These are phyloP conservation scores for Mustelus asterias DNA, from an alignment of 2,113 vertebrate species.

Conservation along the genomic window DNA sequence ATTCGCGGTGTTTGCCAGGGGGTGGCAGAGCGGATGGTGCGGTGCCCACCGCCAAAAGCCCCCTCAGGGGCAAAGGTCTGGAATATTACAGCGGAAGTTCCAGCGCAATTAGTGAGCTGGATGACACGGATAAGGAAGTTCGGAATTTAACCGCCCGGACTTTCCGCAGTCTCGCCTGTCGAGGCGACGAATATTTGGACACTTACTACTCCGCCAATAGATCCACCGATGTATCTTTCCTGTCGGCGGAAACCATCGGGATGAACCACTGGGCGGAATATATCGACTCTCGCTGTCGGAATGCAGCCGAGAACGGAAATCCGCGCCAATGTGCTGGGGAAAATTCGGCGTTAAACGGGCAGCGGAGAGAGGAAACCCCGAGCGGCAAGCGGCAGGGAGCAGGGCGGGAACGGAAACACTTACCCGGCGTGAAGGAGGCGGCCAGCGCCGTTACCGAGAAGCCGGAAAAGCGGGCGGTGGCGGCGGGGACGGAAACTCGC, in stretches of 20 bases:
- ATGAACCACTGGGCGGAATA: constrained; percentile 81
- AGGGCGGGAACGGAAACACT: not conserved
- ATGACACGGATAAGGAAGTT: constrained; percentile 93
- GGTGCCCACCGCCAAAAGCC: constrained; percentile 44
- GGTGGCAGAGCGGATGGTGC: not conserved
- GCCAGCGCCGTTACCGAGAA: not conserved
- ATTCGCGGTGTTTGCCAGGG: constrained; percentile 13
- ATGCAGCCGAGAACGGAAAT: constrained; percentile 42
- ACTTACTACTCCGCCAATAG: constrained; percentile 63
- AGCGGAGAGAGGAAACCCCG: constrained; percentile 42
- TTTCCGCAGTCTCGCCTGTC: constrained; percentile 87
- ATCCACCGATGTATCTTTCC: constrained; percentile 75
- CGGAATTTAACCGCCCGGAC: constrained; percentile 79
- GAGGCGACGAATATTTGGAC: constrained; percentile 62
- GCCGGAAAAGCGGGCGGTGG: not conserved
- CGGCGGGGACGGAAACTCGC: constrained; percentile 38
- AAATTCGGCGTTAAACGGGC: constrained; percentile 42
- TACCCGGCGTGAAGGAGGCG: not conserved
- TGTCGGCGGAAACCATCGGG: constrained; percentile 67
- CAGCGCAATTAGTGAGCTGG: constrained; percentile 85
- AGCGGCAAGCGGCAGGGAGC: too few species aligned
- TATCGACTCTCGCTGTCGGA: constrained; percentile 79
- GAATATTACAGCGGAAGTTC: constrained; percentile 80
- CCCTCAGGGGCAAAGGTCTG: constrained; percentile 58
- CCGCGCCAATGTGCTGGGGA: constrained; percentile 41